Conservation (phyloP, 2,113 vertebrate species). For the Riparia riparia region DNA sequence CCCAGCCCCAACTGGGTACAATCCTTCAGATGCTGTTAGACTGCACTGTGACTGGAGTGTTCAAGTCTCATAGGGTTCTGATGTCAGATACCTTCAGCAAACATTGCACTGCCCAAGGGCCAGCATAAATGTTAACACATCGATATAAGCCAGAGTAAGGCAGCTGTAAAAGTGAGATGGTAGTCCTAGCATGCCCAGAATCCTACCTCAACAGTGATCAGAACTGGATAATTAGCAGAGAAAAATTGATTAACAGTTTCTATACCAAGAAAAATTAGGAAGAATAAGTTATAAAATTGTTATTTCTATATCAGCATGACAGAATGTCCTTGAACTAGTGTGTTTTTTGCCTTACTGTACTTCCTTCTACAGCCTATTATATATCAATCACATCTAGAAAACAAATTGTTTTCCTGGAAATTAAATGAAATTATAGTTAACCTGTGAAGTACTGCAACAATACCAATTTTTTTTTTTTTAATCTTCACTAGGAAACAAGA, state of each 20-base stretch:
- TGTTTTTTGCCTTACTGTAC: background rate
- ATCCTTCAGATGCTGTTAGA: background rate
- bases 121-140: background rate
- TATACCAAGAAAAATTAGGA: background rate
- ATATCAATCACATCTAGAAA: background rate
- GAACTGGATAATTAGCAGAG: background rate
- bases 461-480: background rate
- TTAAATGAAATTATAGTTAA: background rate
- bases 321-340: background rate
- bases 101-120: background rate
- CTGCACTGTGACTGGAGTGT: background rate
- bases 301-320: background rate
- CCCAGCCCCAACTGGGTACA: background rate
- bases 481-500: background rate
- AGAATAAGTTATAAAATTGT: background rate
- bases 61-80: background rate
- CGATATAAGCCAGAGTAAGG: background rate
- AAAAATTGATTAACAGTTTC: background rate
- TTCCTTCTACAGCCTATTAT: background rate
- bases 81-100: background rate
- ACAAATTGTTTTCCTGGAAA: background rate
- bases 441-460: background rate
- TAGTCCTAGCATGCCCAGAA: background rate
- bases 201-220: background rate
- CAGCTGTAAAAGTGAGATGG: background rate